Percentiles rank a stretch among this genome's conserved stretches.
Conservation (phyloP, 2,888 invertebrate species). For the Idaea straminata region DNA sequence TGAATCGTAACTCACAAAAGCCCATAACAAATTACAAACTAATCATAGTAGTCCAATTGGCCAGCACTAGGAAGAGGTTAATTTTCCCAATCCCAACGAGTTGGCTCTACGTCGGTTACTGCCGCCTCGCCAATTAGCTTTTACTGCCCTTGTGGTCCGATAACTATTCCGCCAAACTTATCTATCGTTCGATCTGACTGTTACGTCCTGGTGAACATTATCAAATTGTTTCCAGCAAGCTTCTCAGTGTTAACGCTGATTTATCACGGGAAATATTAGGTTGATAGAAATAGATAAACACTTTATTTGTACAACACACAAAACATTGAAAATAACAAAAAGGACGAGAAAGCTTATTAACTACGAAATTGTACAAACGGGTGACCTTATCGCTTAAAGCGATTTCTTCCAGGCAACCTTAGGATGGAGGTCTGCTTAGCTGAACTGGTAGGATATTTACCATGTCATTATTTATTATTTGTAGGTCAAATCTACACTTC, state of each 20-base stretch:
- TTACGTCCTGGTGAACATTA: constrained; percentile 57
- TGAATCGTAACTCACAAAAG: constrained; percentile 23
- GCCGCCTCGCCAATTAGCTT: constrained; percentile 74
- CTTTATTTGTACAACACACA: too few relatives aligned
- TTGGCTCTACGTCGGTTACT: constrained; percentile 55
- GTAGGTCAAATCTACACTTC: too few relatives aligned
- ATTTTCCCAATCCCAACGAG: constrained; percentile 67
- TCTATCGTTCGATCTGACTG: constrained; percentile 60
- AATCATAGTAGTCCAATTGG: constrained; percentile 70
- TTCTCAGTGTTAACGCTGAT: neutral
- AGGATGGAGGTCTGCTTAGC: too few relatives aligned
- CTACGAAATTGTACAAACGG: too few relatives aligned
- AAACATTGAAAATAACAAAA: too few relatives aligned
- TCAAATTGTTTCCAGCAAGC: constrained; percentile 48
- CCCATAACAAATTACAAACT: constrained; percentile 57
- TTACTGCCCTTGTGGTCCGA: constrained; percentile 73
- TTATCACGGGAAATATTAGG: neutral
- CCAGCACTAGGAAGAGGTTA: constrained; percentile 67
- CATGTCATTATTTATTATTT: too few relatives aligned
- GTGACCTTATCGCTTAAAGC: too few relatives aligned
- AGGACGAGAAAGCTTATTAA: too few relatives aligned
- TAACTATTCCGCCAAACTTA: constrained; percentile 68
- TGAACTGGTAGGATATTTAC: too few relatives aligned
- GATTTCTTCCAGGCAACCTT: too few relatives aligned
- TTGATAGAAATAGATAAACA: too few relatives aligned